Percentiles rank a stretch among this genome's conserved stretches.
Evolutionary conservation across 2,888 invertebrate genomes (phyloP).

Genomic region (Lamellibrachia columna): DNA sequence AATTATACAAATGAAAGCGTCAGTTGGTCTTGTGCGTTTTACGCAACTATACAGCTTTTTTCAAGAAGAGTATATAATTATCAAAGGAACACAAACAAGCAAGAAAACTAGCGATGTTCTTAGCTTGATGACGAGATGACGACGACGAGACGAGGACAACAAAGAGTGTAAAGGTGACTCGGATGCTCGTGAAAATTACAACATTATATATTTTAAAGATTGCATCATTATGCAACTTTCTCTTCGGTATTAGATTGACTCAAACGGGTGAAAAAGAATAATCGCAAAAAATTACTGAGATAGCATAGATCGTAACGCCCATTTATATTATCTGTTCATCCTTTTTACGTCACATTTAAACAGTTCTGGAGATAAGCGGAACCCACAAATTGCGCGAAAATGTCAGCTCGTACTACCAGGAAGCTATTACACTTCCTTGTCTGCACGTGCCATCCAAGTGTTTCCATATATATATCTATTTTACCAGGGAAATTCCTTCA

Average conservation of each 20-base stretch:
- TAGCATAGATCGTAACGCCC: background rate
- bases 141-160: background rate
- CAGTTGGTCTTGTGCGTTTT: too few relatives aligned
- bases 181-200: background rate
- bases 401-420: background rate
- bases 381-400: background rate
- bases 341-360: background rate
- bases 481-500: too few relatives aligned
- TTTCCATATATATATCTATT: too few relatives aligned
- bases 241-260: background rate
- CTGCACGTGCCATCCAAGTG: too few relatives aligned
- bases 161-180: background rate
- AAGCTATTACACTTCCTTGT: background rate
- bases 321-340: background rate
- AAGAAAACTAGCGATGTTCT: background rate
- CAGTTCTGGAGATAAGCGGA: background rate
- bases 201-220: too few relatives aligned
- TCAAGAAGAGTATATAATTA: too few relatives aligned
- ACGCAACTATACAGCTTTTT: too few relatives aligned
- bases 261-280: background rate
- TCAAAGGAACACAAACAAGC: background rate
- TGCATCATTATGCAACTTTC: background rate
- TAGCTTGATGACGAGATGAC: background rate
- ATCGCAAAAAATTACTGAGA: background rate
- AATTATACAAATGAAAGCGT: too few relatives aligned